phyloP scores from a whole-genome alignment of 2,888 invertebrate genomes.

The Cephus runcator region DNA sequence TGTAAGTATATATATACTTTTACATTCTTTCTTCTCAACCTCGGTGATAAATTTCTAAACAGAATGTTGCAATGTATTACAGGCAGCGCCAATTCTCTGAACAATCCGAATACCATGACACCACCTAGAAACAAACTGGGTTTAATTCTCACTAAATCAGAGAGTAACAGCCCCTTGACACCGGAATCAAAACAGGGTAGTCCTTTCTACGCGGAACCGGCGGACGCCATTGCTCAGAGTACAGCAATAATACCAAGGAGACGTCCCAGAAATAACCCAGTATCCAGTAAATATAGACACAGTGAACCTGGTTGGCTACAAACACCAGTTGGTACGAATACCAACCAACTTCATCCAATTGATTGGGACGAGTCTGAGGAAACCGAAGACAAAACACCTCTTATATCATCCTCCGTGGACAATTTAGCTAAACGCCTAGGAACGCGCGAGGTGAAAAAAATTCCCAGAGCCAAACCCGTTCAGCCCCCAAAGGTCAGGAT shows the following conservation, averaged over 20 bases:
- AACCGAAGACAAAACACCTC: constrained; percentile 59
- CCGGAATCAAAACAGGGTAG: constrained; percentile 76
- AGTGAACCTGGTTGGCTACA: constrained; percentile 61
- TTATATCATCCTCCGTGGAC: constrained; percentile 76
- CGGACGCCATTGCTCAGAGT: constrained; percentile 79
- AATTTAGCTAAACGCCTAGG: constrained; percentile 68
- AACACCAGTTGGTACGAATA: constrained; percentile 40
- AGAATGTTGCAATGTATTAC: constrained; percentile 17
- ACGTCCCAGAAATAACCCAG: constrained; percentile 49
- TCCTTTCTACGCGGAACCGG: constrained; percentile 91
- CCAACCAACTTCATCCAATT: constrained; percentile 53
- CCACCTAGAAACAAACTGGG: constrained; percentile 59
- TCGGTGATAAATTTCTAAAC: background rate
- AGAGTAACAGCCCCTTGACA: constrained; percentile 57
- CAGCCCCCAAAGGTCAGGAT: constrained; percentile 74
- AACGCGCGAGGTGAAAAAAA: constrained; percentile 62
- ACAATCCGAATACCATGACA: constrained; percentile 61
- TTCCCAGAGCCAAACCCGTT: constrained; percentile 76
- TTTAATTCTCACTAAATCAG: constrained; percentile 53
- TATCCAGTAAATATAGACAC: constrained; percentile 57
- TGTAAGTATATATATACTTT: constrained; percentile 45
- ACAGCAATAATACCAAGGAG: constrained; percentile 50
- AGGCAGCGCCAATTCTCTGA: constrained; percentile 71
- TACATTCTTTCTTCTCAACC: background rate
- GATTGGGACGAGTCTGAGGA: constrained; percentile 62